Percentiles rank a stretch among this genome's conserved stretches.
Conservation (phyloP, 1,140 invertebrate species). For the Cepaea nemoralis region DNA sequence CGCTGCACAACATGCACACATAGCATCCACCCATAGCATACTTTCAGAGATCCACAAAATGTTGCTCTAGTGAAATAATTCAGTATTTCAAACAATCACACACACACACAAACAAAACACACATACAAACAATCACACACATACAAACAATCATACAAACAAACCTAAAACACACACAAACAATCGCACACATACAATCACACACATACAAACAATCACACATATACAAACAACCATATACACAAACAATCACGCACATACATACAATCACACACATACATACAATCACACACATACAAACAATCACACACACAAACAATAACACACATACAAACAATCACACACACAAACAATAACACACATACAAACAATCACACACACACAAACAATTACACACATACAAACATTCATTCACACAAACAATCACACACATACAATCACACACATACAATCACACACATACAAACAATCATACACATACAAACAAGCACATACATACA, state of each 20-base stretch:
- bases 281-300: neutral
- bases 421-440: neutral
- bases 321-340: constrained; percentile 16
- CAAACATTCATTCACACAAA: too few species aligned
- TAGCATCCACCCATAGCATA: too few species aligned
- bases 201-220: neutral
- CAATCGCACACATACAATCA: neutral
- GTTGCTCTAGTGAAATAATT: too few species aligned
- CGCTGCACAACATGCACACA: too few species aligned
- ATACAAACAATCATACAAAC: neutral
- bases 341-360: constrained; percentile 9
- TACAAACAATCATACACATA: neutral
- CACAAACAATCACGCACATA: neutral
- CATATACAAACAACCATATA: neutral
- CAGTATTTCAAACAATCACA: too few species aligned
- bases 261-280: neutral
- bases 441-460: neutral
- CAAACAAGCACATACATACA: neutral
- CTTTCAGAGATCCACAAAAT: too few species aligned
- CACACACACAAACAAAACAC: neutral
- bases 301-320: neutral
- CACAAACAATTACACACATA: constrained; percentile 17
- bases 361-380: constrained; percentile 1
- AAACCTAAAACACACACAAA: neutral
- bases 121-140: neutral